Evolutionary conservation across 2,888 invertebrate species (phyloP).

Genomic region (Argyresthia albistria): DNA sequence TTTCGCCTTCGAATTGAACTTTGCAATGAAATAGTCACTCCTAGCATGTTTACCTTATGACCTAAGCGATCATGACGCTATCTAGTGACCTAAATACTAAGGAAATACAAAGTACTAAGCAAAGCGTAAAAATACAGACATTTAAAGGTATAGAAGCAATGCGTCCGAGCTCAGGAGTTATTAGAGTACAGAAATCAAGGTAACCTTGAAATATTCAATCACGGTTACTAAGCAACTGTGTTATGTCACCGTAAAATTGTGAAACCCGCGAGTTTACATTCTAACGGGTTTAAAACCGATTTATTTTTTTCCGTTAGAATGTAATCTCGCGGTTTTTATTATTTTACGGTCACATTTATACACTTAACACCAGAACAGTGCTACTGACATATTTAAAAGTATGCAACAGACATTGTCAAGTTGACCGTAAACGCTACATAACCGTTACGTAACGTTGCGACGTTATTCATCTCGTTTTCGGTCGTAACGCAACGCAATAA

Average conservation of each 20-base stretch:
- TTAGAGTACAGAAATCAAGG: too few relatives aligned
- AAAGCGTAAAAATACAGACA: not conserved
- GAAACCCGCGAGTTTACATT: too few relatives aligned
- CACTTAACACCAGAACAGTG: not conserved
- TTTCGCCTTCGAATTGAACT: slow-evolving; percentile 17
- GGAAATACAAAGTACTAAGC: not conserved
- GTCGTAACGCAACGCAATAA: slow-evolving; percentile 7
- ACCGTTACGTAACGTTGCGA: not conserved
- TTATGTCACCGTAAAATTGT: too few relatives aligned
- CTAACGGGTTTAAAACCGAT: too few relatives aligned
- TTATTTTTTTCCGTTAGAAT: too few relatives aligned
- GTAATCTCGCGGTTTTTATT: too few relatives aligned
- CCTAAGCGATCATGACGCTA: slow-evolving; percentile 1
- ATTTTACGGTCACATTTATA: too few relatives aligned
- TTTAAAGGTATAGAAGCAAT: too few relatives aligned
- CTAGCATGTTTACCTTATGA: not conserved
- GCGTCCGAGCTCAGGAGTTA: too few relatives aligned
- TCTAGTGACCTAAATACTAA: not conserved
- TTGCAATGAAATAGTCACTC: slow-evolving; percentile 24
- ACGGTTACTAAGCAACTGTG: too few relatives aligned
- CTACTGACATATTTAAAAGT: not conserved
- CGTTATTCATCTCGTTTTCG: slow-evolving; percentile 5
- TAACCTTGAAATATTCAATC: too few relatives aligned
- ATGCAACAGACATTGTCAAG: not conserved
- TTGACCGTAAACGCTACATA: not conserved